phyloP scores from a whole-genome alignment of 2,113 vertebrate genomes.

The Harpagus bidentatus region DNA sequence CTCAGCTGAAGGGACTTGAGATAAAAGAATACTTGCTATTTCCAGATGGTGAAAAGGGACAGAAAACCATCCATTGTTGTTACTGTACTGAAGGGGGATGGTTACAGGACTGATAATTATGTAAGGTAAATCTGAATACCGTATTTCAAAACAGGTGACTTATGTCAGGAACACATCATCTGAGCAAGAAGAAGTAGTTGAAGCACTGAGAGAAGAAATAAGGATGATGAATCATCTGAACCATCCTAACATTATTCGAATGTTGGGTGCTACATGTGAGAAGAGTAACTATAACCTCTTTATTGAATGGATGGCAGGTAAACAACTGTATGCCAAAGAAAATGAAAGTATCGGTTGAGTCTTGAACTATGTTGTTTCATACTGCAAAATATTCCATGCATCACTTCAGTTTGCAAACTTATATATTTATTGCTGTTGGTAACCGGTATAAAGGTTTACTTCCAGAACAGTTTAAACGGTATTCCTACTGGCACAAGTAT shows the following conservation, averaged over 20 bases:
- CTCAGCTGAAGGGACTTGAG: no score
- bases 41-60: background rate
- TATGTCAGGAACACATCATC: slow-evolving; percentile 89
- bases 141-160: slow-evolving; percentile 76
- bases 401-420: no score
- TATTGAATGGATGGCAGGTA: slow-evolving; percentile 93
- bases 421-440: no score
- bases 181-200: slow-evolving; percentile 89
- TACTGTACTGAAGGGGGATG: background rate
- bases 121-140: background rate
- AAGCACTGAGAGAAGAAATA: slow-evolving; percentile 87
- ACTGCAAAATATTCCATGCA: no score
- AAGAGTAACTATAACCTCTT: slow-evolving; percentile 92
- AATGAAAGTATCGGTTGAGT: background rate
- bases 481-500: no score
- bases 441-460: no score
- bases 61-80: background rate
- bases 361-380: no score
- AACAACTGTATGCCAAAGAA: background rate
- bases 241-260: slow-evolving; percentile 89
- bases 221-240: slow-evolving; percentile 87
- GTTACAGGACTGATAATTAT: background rate
- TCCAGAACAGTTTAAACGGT: background rate
- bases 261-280: slow-evolving; percentile 88
- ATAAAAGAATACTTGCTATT: no score